phyloP scores from a whole-genome alignment of 1,140 invertebrate species.

The Pectinophora gossypiella region DNA sequence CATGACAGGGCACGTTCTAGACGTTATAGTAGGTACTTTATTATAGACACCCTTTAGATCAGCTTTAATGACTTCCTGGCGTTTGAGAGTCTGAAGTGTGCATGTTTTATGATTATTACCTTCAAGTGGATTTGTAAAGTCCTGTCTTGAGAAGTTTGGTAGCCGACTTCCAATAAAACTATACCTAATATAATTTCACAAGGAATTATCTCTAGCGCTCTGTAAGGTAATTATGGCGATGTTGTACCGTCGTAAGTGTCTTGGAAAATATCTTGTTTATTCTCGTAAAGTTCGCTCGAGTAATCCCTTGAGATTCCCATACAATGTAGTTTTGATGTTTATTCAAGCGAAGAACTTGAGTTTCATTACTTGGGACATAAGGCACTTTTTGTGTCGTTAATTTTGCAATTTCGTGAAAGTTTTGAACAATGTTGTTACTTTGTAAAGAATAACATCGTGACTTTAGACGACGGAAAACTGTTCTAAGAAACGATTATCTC shows the following conservation, averaged over 20 bases:
- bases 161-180: too few relatives aligned
- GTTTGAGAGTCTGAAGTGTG: not conserved
- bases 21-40: conserved; percentile 4
- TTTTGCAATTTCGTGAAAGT: not conserved
- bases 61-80: conserved; percentile 12
- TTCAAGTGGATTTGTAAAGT: conserved; percentile 18
- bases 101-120: conserved; percentile 16
- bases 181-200: not conserved
- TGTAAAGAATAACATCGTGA: too few relatives aligned
- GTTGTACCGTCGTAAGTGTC: not conserved
- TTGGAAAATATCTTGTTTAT: not conserved
- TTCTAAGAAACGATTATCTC: too few relatives aligned
- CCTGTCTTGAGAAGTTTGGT: too few relatives aligned
- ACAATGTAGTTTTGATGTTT: not conserved
- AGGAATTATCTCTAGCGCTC: not conserved
- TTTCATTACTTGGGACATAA: not conserved
- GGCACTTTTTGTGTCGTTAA: not conserved
- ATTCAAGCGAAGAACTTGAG: not conserved
- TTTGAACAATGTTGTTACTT: too few relatives aligned
- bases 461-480: too few relatives aligned
- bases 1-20: conserved; percentile 22
- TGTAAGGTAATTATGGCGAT: not conserved
- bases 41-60: not conserved
- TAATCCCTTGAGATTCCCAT: not conserved
- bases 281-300: not conserved